Evolutionary conservation across 2,113 vertebrate genomes (phyloP).

Genomic region (Leucopternis melanops): DNA sequence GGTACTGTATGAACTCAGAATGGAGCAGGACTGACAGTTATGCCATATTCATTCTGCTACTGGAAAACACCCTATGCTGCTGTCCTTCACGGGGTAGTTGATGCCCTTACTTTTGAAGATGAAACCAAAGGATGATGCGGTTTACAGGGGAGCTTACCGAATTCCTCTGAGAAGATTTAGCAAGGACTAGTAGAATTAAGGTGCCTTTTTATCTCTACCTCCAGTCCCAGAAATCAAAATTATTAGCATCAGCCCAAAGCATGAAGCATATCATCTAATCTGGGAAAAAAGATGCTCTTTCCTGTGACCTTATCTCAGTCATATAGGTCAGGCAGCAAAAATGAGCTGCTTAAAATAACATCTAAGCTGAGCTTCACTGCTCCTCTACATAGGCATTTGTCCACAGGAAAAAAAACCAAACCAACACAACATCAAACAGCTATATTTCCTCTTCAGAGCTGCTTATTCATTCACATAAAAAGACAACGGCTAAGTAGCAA

Average conservation of each 20-base stretch:
- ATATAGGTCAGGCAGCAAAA: slow-evolving; percentile 17
- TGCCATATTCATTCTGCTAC: neutral
- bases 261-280: neutral
- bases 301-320: slow-evolving; percentile 3
- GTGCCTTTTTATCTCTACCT: neutral
- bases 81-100: neutral
- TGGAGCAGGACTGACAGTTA: neutral
- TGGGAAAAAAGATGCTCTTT: neutral
- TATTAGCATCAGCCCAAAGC: slow-evolving; percentile 4
- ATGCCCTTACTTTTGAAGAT: neutral
- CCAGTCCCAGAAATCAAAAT: neutral
- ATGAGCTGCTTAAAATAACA: slow-evolving; percentile 24
- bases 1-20: neutral
- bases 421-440: neutral
- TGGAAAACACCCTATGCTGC: neutral
- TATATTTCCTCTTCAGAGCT: neutral
- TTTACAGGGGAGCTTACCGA: neutral
- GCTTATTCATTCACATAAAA: neutral
- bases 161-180: slow-evolving; percentile 12
- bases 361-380: neutral
- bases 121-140: neutral
- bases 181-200: neutral
- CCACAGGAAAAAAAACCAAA: neutral
- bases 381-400: neutral
- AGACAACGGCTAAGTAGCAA: neutral